Conservation (phyloP, 2,113 vertebrate species). For the Centropristis striata region DNA sequence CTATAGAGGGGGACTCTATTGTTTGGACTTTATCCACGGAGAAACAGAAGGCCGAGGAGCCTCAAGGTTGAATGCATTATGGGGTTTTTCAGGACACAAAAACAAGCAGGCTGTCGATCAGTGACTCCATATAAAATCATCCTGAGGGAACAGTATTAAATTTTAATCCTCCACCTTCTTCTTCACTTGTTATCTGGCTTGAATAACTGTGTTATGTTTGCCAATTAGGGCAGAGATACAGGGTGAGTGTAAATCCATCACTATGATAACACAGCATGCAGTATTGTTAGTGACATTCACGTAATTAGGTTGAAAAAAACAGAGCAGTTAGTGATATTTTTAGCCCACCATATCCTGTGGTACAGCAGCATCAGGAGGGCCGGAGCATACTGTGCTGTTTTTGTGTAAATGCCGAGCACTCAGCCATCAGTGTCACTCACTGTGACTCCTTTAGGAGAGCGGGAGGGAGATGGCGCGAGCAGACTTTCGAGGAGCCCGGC, state of each 20-base stretch:
- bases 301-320: slow-evolving; percentile 38
- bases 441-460: slow-evolving; percentile 22
- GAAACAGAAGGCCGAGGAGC: slow-evolving; percentile 46
- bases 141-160: slow-evolving; percentile 48
- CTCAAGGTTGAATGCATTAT: slow-evolving; percentile 66
- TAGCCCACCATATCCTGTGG: slow-evolving; percentile 25
- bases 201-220: slow-evolving; percentile 3
- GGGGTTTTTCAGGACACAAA: slow-evolving; percentile 24
- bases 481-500: slow-evolving; percentile 19
- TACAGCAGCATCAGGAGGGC: slow-evolving; percentile 36
- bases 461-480: slow-evolving; percentile 55
- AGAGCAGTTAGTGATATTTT: slow-evolving; percentile 53
- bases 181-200: slow-evolving; percentile 15
- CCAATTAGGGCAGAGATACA: slow-evolving; percentile 31
- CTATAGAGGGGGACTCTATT: slow-evolving; percentile 47
- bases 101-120: slow-evolving; percentile 15
- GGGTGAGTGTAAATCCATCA: neutral
- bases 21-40: slow-evolving; percentile 60
- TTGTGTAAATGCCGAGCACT: slow-evolving; percentile 11
- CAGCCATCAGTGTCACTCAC: slow-evolving; percentile 17
- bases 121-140: slow-evolving; percentile 26
- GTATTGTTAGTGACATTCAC: neutral
- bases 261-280: slow-evolving; percentile 1
- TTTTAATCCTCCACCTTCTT: slow-evolving; percentile 31
- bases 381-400: neutral